Evolutionary conservation across 2,888 invertebrate species (phyloP).

Genomic region (Machimus atricapillus): DNA sequence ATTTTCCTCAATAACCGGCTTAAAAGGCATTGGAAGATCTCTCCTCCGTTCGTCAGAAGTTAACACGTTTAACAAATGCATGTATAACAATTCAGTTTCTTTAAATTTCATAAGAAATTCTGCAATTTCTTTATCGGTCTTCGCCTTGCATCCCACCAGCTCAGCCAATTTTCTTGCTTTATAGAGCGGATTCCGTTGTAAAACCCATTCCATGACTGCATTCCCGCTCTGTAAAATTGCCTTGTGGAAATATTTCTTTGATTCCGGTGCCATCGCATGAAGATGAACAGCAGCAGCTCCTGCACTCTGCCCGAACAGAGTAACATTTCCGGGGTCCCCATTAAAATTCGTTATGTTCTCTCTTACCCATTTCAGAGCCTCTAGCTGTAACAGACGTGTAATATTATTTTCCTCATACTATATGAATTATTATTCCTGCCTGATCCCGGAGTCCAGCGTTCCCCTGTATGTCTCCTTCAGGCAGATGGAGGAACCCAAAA

Average conservation of each 20-base stretch:
- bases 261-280: constrained; percentile 55
- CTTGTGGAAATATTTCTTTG: constrained; percentile 57
- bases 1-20: constrained; percentile 55
- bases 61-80: constrained; percentile 50
- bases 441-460: constrained; percentile 61
- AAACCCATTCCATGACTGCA: constrained; percentile 58
- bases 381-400: constrained; percentile 49
- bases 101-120: constrained; percentile 48
- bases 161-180: constrained; percentile 54
- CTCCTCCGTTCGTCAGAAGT: constrained; percentile 56
- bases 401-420: not conserved
- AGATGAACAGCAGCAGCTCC: constrained; percentile 57
- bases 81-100: constrained; percentile 51
- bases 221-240: constrained; percentile 59
- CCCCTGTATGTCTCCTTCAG: constrained; percentile 56
- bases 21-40: constrained; percentile 54
- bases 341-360: constrained; percentile 63
- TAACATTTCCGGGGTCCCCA: constrained; percentile 61
- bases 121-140: constrained; percentile 45
- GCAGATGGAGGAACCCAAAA: constrained; percentile 57
- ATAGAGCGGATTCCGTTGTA: constrained; percentile 51
- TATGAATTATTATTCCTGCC: constrained; percentile 45
- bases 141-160: constrained; percentile 50
- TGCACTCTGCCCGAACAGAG: constrained; percentile 60
- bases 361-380: constrained; percentile 64